phyloP scores from a whole-genome alignment of 2,888 invertebrate species.

The Tetragnatha montana region DNA sequence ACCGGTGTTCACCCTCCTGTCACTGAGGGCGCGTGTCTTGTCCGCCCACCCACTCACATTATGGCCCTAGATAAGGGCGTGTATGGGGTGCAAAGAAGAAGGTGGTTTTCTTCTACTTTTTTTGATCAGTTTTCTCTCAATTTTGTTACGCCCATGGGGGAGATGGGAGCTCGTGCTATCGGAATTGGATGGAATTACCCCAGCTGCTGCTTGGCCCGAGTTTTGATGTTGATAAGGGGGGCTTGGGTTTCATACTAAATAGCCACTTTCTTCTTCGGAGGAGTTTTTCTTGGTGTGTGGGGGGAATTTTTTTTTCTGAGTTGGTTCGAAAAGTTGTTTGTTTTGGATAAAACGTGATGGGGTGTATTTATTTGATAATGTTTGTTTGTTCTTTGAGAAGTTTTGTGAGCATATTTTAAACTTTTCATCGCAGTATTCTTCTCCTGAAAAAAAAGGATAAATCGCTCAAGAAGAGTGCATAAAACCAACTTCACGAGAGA shows the following conservation, averaged over 20 bases:
- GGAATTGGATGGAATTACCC: not conserved
- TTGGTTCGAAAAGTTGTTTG: no score
- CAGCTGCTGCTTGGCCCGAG: not conserved
- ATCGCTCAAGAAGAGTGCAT: no score
- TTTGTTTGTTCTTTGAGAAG: no score
- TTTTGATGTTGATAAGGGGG: not conserved
- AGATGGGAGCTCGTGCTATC: constrained; percentile 16
- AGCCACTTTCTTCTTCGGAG: not conserved
- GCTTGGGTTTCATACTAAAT: not conserved
- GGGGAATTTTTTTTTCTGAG: no score
- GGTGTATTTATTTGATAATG: no score
- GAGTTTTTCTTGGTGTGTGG: no score
- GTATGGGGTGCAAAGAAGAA: not conserved
- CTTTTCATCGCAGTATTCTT: no score
- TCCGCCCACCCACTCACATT: not conserved
- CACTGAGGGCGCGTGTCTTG: not conserved
- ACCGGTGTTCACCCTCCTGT: not conserved
- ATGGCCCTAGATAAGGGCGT: not conserved
- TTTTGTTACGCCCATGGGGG: constrained; percentile 33
- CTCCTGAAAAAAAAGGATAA: no score
- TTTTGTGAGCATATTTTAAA: no score
- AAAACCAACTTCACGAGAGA: no score
- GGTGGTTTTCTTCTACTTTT: not conserved
- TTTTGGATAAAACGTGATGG: no score
- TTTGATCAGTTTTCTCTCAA: constrained; percentile 28